A percentile compares a stretch with the other conserved stretches of the same genome.
Evolutionary conservation across 2,888 invertebrate species (phyloP).

Genomic region (Lingula anatina): DNA sequence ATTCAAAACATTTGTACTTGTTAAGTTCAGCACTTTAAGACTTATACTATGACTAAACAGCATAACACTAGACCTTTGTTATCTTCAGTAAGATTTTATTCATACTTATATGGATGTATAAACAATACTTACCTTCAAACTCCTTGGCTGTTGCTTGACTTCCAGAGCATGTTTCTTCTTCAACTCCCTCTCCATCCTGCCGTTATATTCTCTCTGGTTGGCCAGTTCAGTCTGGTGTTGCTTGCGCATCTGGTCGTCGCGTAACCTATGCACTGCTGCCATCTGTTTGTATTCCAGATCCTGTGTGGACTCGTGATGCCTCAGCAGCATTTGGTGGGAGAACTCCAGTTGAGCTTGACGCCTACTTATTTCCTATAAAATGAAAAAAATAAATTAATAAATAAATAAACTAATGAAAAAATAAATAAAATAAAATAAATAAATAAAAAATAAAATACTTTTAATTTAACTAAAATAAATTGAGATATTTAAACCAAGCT

Average conservation of each 20-base stretch:
- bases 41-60: too few species aligned
- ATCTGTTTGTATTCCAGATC: conserved; percentile 94
- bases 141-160: conserved; percentile 96
- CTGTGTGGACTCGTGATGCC: conserved; percentile 95
- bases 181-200: conserved; percentile 86
- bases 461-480: too few species aligned
- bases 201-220: conserved; percentile 86
- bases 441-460: too few species aligned
- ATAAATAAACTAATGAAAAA: too few species aligned
- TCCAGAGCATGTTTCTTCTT: conserved; percentile 94
- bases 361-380: conserved; percentile 80
- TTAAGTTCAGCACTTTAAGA: too few species aligned
- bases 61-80: too few species aligned
- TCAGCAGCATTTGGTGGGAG: conserved; percentile 86
- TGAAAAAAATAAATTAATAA: too few species aligned
- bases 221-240: conserved; percentile 92
- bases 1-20: too few species aligned
- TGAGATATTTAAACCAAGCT: too few species aligned
- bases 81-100: too few species aligned
- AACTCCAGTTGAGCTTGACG: conserved; percentile 92
- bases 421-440: too few species aligned
- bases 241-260: conserved; percentile 67
- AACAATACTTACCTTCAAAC: conserved; percentile 79
- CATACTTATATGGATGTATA: too few species aligned
- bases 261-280: conserved; percentile 79